These are phyloP conservation scores for Torymus auratus DNA, from an alignment of 2,888 invertebrate genomes.

Conservation along the genomic window DNA sequence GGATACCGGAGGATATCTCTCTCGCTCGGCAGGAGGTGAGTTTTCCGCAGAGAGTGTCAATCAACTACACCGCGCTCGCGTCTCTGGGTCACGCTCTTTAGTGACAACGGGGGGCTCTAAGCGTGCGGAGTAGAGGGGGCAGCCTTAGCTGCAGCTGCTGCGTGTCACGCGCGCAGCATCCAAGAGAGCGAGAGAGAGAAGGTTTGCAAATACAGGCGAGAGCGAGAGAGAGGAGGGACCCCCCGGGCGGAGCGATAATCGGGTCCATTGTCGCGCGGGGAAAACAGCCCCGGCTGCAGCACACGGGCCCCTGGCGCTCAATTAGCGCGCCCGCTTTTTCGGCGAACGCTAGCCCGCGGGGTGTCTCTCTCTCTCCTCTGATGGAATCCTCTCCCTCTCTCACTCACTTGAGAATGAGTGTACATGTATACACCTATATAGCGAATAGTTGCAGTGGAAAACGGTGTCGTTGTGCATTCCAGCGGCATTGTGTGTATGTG, in stretches of 20 bases:
- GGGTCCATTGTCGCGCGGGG: constrained; percentile 45
- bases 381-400: constrained; percentile 33
- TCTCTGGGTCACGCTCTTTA: background rate
- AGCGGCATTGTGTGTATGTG: too few relatives aligned
- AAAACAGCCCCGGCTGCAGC: constrained; percentile 34
- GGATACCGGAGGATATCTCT: too few relatives aligned
- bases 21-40: too few relatives aligned
- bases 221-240: constrained; percentile 12
- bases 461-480: too few relatives aligned
- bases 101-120: background rate
- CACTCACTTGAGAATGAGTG: constrained; percentile 26
- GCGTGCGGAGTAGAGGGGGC: too few relatives aligned
- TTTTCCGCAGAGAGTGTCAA: background rate
- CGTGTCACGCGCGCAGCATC: too few relatives aligned
- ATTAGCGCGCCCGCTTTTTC: constrained; percentile 39
- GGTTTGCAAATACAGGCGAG: background rate
- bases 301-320: constrained; percentile 22
- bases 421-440: too few relatives aligned
- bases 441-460: too few relatives aligned
- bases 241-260: constrained; percentile 49
- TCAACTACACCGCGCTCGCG: background rate
- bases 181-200: background rate
- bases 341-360: constrained; percentile 10
- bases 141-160: too few relatives aligned
- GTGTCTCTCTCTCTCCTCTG: constrained; percentile 21